Conservation (phyloP, 1,140 invertebrate genomes). For the Pomacea maculata region DNA sequence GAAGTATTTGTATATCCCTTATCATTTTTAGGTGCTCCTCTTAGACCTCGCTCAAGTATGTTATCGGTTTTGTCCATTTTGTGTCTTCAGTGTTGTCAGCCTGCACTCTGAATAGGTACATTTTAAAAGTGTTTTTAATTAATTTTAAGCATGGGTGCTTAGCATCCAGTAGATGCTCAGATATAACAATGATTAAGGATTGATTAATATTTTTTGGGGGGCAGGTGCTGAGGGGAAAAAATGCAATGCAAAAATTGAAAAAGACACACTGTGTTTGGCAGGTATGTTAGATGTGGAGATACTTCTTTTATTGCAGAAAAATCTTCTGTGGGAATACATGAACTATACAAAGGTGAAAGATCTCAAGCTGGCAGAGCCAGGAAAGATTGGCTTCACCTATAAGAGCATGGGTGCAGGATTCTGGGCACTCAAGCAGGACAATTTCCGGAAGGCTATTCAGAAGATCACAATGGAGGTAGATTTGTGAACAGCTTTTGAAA, state of each 20-base stretch:
- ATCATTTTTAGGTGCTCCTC: too few species aligned
- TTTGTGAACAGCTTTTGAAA: neutral
- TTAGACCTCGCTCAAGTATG: too few species aligned
- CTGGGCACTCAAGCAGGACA: slow-evolving; percentile 58
- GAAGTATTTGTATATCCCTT: too few species aligned
- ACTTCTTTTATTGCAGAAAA: slow-evolving; percentile 31
- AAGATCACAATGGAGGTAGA: slow-evolving; percentile 55
- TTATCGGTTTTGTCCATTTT: too few species aligned
- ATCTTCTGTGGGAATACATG: slow-evolving; percentile 53
- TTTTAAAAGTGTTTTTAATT: too few species aligned
- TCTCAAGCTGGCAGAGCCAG: slow-evolving; percentile 48
- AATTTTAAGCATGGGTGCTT: neutral
- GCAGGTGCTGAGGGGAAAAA: too few species aligned
- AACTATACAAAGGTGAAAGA: slow-evolving; percentile 43
- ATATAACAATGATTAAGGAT: neutral
- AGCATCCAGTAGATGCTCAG: neutral
- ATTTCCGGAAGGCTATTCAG: slow-evolving; percentile 57
- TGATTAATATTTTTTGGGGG: too few species aligned
- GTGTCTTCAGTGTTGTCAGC: too few species aligned
- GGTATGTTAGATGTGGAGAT: too few species aligned
- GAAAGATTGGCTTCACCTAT: slow-evolving; percentile 52
- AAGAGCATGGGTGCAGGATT: slow-evolving; percentile 58
- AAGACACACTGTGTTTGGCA: too few species aligned
- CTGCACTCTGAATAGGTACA: too few species aligned
- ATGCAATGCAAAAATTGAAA: too few species aligned